Base-by-base conservation (phyloP, 1,140 invertebrate species). In the Neodiprion virginianus region DNA sequence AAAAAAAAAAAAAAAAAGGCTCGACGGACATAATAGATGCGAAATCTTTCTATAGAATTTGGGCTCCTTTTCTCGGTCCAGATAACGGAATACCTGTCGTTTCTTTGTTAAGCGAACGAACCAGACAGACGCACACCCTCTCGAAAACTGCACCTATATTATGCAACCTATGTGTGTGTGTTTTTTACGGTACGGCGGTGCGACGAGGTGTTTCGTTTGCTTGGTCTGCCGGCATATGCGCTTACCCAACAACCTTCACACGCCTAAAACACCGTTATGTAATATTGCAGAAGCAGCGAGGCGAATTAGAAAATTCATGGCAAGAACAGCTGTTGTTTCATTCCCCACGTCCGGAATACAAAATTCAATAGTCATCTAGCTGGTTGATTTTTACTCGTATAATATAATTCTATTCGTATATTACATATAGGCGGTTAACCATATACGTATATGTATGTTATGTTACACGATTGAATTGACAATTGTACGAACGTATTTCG, bases 221-320 rank as follows among this genome's bases (percentile, higher is more conserved):
- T 17, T 14, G 5, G 53, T 61, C 53, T 61, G 53, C 4, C n/a
- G 53, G 53, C 53, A 61, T 61, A 61, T 61, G 53, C 53, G 53
- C 53, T 61, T 61, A 17, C 53, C 53, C 53, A 61, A 61, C 53
- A 61, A 61, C 53, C 53, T 61, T 61, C 53, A 61, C 53, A 61
- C 53, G 53, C 53, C 53, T 61, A 61, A 61, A 61, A 17, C 53
- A 61, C 53, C 53, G 53, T 61, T 61, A 61, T 61, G 53, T 61
- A 61, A 61, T 61, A 61, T 61, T 61, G 53, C 53, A 61, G 53
- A 61, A 61, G 53, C 53, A 61, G 53, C 53, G 53, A 61, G 53
- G 53, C 53, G 53, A 61, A 61, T 61, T 61, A 61, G 53, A 61
- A 61, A 61, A 61, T 61, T 61, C 53, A 61, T 61, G 53, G 53